Evolutionary conservation across 1,140 invertebrate genomes (phyloP).

Genomic region (Pseudomyrmex flavicornis): DNA sequence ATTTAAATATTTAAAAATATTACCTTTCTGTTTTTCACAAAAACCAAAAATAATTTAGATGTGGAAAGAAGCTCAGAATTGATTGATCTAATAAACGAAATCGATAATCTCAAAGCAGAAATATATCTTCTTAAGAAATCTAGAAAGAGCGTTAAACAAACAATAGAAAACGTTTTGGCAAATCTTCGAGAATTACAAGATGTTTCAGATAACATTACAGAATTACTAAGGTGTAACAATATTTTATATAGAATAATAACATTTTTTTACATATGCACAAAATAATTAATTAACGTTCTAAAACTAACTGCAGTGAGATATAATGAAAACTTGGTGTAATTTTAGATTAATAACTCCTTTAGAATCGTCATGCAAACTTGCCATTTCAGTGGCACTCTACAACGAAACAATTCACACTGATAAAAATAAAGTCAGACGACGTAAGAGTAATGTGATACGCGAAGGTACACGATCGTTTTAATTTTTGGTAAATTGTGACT

Average conservation of each 20-base stretch:
- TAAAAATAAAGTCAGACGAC: slow-evolving; percentile 25
- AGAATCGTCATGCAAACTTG: background rate
- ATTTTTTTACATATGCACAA: background rate
- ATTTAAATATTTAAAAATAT: background rate
- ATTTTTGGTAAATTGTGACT: background rate
- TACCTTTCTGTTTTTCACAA: background rate
- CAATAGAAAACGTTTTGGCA: slow-evolving; percentile 20
- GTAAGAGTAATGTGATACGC: background rate
- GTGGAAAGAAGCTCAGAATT: slow-evolving; percentile 39
- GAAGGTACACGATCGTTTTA: background rate
- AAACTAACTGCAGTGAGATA: background rate
- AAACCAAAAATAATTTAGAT: slow-evolving; percentile 36
- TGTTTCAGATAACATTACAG: slow-evolving; percentile 40
- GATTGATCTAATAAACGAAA: slow-evolving; percentile 63
- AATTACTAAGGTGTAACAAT: slow-evolving; percentile 42
- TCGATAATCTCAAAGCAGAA: slow-evolving; percentile 60
- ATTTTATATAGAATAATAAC: background rate
- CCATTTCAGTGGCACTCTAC: slow-evolving; percentile 22
- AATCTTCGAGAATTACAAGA: slow-evolving; percentile 48
- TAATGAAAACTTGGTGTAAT: background rate
- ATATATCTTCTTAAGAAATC: slow-evolving; percentile 13
- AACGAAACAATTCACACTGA: slow-evolving; percentile 17
- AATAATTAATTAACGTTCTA: background rate
- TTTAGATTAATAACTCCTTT: slow-evolving; percentile 47
- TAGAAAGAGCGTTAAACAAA: slow-evolving; percentile 11